Evolutionary conservation across 2,888 invertebrate species (phyloP).

Genomic region (Leucoma salicis): DNA sequence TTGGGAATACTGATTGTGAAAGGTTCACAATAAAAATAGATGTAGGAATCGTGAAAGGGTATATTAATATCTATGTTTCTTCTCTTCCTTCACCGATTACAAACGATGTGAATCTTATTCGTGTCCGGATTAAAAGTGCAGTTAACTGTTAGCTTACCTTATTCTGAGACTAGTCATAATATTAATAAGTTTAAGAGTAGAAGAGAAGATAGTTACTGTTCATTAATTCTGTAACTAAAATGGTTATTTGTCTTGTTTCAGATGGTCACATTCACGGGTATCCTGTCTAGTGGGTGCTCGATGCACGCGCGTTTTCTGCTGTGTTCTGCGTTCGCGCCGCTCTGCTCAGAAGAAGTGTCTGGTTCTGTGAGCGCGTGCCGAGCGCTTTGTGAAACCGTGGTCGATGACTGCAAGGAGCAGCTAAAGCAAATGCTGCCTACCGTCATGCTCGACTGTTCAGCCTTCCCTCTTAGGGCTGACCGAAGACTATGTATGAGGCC

Average conservation of each 20-base stretch:
- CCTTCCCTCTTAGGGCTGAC: conserved; percentile 88
- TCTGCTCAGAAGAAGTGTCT: conserved; percentile 93
- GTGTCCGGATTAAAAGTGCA: no score
- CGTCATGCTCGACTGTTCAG: conserved; percentile 88
- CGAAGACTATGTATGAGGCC: conserved; percentile 90
- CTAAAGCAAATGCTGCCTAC: conserved; percentile 88
- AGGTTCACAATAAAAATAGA: conserved; percentile 15
- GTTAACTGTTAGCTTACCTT: no score
- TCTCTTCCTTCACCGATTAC: no score
- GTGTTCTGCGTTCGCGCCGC: conserved; percentile 94
- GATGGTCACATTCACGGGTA: conserved; percentile 86
- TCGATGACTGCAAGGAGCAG: conserved; percentile 86
- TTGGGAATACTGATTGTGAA: conserved; percentile 29
- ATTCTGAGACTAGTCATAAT: no score
- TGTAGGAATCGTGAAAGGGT: conserved; percentile 22
- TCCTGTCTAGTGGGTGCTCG: conserved; percentile 91
- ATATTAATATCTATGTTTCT: no score
- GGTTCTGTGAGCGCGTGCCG: conserved; percentile 93
- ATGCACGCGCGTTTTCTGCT: conserved; percentile 91
- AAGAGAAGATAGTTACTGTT: no score
- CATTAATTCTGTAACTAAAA: not conserved
- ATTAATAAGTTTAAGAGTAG: no score
- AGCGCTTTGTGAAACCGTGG: conserved; percentile 91
- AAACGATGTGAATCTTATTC: no score
- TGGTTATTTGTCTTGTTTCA: conserved; percentile 70